These are phyloP conservation scores for Taeniopygia guttata DNA, from an alignment of 2,797 vertebrate species.

Conservation along the genomic window DNA sequence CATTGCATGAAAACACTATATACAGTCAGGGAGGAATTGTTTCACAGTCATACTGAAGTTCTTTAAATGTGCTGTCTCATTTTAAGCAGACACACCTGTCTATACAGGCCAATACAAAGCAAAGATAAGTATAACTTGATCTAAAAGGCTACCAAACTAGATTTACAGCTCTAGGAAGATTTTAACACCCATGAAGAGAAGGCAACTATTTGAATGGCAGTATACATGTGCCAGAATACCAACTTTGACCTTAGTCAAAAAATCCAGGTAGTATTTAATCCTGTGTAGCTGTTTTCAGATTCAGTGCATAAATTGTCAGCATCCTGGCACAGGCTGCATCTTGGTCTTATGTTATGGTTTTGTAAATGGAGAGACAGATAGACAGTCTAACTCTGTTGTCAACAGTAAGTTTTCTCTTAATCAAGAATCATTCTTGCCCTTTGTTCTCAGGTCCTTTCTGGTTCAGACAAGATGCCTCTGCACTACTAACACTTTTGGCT, in stretches of 20 bases:
- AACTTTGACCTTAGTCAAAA: not conserved
- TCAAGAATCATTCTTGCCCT: not conserved
- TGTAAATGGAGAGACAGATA: not conserved
- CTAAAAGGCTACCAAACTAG: not conserved
- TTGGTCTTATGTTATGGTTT: not conserved
- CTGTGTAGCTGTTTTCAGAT: not conserved
- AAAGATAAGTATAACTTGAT: not conserved
- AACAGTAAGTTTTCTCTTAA: not conserved
- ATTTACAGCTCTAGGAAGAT: not conserved
- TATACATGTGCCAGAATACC: not conserved
- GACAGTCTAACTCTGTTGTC: rapidly evolving
- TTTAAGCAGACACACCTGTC: not conserved
- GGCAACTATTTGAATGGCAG: not conserved
- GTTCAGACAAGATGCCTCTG: not conserved
- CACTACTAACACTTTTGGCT: not conserved
- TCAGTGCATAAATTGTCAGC: not conserved
- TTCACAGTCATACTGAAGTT: not conserved
- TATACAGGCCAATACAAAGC: not conserved
- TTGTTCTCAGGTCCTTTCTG: not conserved
- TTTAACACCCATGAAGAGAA: not conserved
- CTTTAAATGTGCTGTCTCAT: not conserved
- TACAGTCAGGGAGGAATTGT: not conserved
- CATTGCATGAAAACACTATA: not conserved
- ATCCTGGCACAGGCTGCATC: not conserved
- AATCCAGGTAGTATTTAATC: not conserved